phyloP scores from a whole-genome alignment of 2,888 invertebrate genomes.

The Panzeria rudis region DNA sequence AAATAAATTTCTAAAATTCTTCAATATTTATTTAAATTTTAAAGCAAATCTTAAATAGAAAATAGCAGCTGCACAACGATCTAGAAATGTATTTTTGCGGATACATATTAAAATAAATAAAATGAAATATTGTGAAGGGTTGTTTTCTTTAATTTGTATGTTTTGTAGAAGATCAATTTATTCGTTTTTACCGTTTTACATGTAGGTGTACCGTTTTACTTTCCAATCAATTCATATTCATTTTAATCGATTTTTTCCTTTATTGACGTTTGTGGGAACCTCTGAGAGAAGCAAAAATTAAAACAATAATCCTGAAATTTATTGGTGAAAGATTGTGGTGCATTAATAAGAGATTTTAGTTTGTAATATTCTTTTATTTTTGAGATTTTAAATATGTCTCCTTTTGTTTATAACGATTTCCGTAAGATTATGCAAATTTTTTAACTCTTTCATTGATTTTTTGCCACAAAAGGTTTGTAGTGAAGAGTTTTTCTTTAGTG shows the following conservation, averaged over 20 bases:
- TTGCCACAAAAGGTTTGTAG: conserved; percentile 19
- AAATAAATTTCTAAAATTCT: conserved; percentile 7
- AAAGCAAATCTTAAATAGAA: conserved; percentile 24
- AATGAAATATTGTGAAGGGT: conserved; percentile 49
- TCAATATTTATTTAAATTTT: conserved; percentile 26
- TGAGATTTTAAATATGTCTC: not conserved
- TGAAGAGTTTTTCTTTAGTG: conserved; percentile 32
- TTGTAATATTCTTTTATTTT: not conserved
- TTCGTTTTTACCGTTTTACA: conserved; percentile 56
- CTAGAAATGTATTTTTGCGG: not conserved
- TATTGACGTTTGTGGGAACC: conserved; percentile 68
- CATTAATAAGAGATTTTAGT: conserved; percentile 42
- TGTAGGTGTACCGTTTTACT: conserved; percentile 66
- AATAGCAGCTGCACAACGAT: conserved; percentile 60
- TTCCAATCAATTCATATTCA: conserved; percentile 61
- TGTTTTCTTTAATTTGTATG: conserved; percentile 25
- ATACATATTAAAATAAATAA: conserved; percentile 1
- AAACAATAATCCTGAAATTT: conserved; percentile 52
- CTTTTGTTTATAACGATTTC: conserved; percentile 29
- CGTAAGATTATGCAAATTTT: conserved; percentile 61
- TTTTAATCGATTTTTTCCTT: conserved; percentile 37
- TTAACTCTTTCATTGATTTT: not conserved
- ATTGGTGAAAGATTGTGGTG: conserved; percentile 45
- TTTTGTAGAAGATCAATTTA: conserved; percentile 4
- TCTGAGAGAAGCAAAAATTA: not conserved